Base-by-base conservation (phyloP, 2,113 vertebrate genomes). In the Rattus rattus region DNA sequence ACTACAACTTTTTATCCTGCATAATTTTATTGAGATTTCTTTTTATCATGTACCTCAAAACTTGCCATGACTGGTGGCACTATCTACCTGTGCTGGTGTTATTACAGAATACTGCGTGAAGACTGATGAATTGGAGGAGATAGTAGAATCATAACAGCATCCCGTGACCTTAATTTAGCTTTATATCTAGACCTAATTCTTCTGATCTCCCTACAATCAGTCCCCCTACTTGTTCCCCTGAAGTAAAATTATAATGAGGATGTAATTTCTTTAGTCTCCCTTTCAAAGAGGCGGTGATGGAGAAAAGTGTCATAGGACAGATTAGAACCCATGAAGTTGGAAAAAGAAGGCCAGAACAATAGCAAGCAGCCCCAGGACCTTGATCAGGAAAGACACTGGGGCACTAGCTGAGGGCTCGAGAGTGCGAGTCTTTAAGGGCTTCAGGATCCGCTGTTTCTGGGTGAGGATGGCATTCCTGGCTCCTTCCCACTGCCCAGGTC, bases 401-500 rank as follows among this genome's bases (percentile, higher is more conserved):
- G 90, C 80, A 0, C 87, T 79, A 1, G 95, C 69, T 12, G 97
- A 56, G 69, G 98, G 17, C 12, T 96, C 95, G 9, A 98, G 96
- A 93, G 97, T 1, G 33, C 98, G 98, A 0, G 99, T 99, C 94
- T 98, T 98, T 1, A 99, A 95, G 2, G 99, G 98, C 86, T 99
- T 98, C 85, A 97, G 93, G 76, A 99, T 97, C 85, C 99, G 98
- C 1, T 98, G 97, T n/a, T 98, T 98, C 97, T 99, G 99, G 67
- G 98, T 99, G 70, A 99, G 86, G 97, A 99, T 99, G 63, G 99
- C 98, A 19, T 20, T 91, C 70, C 98, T 98, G 65, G 99, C 99
- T 14, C 98, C 99, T 0, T 96, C 92, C 99, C 99, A 99, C 76
- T 94, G 98, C 54, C 99, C 98, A 5, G 99, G 98, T n/a, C 99